Base-by-base conservation (phyloP, 2,888 invertebrate species). In the Trichogramma dendrolimi region DNA sequence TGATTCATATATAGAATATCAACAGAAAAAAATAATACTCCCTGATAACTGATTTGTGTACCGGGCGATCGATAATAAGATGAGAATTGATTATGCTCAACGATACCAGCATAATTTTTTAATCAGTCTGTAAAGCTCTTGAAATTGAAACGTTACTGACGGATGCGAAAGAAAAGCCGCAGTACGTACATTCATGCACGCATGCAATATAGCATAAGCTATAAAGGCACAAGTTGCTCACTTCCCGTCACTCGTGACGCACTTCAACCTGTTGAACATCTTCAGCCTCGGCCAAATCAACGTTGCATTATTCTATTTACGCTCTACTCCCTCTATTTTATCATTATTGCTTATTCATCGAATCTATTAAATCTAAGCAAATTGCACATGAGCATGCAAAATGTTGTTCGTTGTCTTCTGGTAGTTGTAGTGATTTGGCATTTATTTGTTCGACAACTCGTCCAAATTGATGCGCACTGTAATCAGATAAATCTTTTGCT, bases 251-350 rank as follows among this genome's bases (percentile, higher is more conserved):
- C 76, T 76, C 73, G 71, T 70, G 70, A 69, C 63, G 71, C 72
- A 78, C 77, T 77, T 71, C 72, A 74, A 69, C 74, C 72, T 70
- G 77, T 77, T 77, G 76, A 71, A 76, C 75, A 77, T 77, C 75
- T 77, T 71, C 74, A 71, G 76, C 76, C 71, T 48, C 42, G 27
- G 27, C 27, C 27, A 27, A 27, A 46, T 8, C 46, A 46, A 46
- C n/a, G n/a, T 10, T 10, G n/a, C n/a, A 46, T 46, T 46, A 10
- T 46, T 10, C 8, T n/a, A 46, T 10, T 46, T 10, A 69, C 69
- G 70, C 67, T 72, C 69, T 71, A 72, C 72, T 75, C 74, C 72
- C 71, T 74, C 72, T 73, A 71, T 74, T 74, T 74, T 72, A 72
- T 77, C 75, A 73, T 78, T 78, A 77, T 66, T 70, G 67, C 69